A percentile compares a stretch with the other conserved stretches of the same genome.
Evolutionary conservation across 1,140 invertebrate species (phyloP).

Genomic region (Diachasma alloeum): DNA sequence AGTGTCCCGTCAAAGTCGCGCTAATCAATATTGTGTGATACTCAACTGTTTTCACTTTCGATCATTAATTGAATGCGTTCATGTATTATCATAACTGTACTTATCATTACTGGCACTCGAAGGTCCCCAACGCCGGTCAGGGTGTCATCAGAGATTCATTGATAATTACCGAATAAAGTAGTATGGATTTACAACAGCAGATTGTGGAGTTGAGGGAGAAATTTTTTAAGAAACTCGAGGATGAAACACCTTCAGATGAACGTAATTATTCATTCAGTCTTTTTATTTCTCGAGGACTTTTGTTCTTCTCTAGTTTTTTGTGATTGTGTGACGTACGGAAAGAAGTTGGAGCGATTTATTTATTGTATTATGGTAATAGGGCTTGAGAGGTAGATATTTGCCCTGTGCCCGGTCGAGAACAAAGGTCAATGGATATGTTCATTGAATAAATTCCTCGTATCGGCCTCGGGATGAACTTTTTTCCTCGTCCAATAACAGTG

Average conservation of each 20-base stretch:
- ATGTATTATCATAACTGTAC: slow-evolving; percentile 18
- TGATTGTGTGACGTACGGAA: neutral
- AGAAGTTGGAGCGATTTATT: neutral
- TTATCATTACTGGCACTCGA: neutral
- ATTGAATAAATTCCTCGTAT: slow-evolving; percentile 22
- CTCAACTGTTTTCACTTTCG: neutral
- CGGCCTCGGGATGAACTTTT: neutral
- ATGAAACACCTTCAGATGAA: slow-evolving; percentile 53
- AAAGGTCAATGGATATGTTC: slow-evolving; percentile 26
- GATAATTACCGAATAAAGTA: slow-evolving; percentile 21
- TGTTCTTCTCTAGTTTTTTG: neutral
- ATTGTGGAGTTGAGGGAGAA: slow-evolving; percentile 65
- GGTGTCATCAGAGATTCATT: slow-evolving; percentile 34
- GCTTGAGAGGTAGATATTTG: neutral
- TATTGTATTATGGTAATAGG: neutral
- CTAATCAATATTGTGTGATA: neutral
- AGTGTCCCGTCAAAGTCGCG: neutral
- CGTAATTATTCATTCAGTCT: slow-evolving; percentile 34
- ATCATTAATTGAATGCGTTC: neutral
- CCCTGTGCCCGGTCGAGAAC: slow-evolving; percentile 5
- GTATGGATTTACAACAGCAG: slow-evolving; percentile 60
- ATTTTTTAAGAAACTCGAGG: slow-evolving; percentile 65
- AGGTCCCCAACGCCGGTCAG: slow-evolving; percentile 38
- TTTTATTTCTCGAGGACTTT: neutral
- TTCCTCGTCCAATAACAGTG: neutral